phyloP scores from a whole-genome alignment of 2,797 vertebrate genomes.

The Spinus olivaceus region DNA sequence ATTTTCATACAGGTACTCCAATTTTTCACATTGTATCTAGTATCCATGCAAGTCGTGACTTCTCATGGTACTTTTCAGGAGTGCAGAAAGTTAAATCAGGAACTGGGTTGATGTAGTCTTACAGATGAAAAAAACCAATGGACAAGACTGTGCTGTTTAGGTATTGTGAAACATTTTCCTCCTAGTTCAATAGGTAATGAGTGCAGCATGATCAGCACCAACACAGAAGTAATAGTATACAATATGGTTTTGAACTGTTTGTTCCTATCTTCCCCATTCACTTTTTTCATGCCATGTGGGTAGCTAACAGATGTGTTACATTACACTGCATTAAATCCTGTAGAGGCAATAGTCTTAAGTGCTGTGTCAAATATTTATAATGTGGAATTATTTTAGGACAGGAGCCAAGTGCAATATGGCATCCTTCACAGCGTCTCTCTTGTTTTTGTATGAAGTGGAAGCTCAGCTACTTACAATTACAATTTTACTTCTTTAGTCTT shows the following conservation, averaged over 20 bases:
- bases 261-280: not conserved
- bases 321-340: conserved; percentile 55
- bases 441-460: conserved; percentile 14
- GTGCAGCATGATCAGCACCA: not conserved
- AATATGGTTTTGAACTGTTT: not conserved
- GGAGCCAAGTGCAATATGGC: conserved; percentile 52
- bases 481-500: not conserved
- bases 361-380: conserved; percentile 63
- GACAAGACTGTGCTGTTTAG: not conserved
- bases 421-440: conserved; percentile 37
- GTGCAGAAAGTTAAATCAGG: not conserved
- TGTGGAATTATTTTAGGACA: conserved; percentile 57
- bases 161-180: not conserved
- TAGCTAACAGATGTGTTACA: conserved; percentile 59
- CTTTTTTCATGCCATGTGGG: conserved; percentile 19
- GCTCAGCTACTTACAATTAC: conserved; percentile 37
- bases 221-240: not conserved
- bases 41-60: not conserved
- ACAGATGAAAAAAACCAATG: not conserved
- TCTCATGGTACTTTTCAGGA: not conserved
- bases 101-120: not conserved
- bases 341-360: conserved; percentile 59
- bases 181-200: not conserved
- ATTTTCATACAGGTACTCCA: not conserved
- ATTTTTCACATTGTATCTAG: not conserved